Base-by-base conservation (phyloP, 1,140 invertebrate species). In the Pomacea maculata region DNA sequence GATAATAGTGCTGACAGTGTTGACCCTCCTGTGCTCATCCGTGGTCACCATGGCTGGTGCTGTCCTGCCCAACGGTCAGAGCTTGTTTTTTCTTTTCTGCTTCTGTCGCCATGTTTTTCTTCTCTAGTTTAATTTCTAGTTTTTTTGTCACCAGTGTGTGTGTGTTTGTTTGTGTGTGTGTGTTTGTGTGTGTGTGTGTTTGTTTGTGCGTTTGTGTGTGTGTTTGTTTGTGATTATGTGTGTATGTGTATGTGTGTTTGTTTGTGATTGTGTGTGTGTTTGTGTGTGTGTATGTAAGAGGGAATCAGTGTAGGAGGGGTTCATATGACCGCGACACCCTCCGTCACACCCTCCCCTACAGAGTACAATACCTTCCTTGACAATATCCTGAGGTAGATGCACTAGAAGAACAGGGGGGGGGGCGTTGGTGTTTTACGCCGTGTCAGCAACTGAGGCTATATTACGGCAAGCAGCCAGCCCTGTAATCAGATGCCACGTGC, bases 221-320 rank as follows among this genome's bases (percentile, higher is more conserved):
- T 52, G 72, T 74, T 29, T 74, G 72, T 52, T 7, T 74, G 72
- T 74, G 72, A 52, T 34, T 1, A 34, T 52, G 45, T 52, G 72
- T 52, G 72, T 74, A 34, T 74, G 72, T 74, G 72, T 74, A 2
- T 74, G 72, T 74, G 72, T 74, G 34, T 72, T 29, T 74, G 72
- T 52, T 6, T 74, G 72, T 74, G 72, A 52, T 15, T 1, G 72
- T 52, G 34, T 52, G 72, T 52, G 72, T 52, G 72, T 14, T 8
- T 74, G 72, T 2, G 72, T 74, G 72, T 1, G 72, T 54, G 12
- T 52, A 52, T 54, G 34, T 74, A 34, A 9, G 12, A 54, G 72
- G 19, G 72, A 54, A 19, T 74, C 34, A 54, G 72, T 52, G 72
- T 74, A 54, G 17, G 34, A 54, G 72, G 72, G 34, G 79, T 55